Evolutionary conservation across 2,113 vertebrate genomes (phyloP), one percentile per base, ranked within the genome.

Genomic region (Anguilla rostrata): DNA sequence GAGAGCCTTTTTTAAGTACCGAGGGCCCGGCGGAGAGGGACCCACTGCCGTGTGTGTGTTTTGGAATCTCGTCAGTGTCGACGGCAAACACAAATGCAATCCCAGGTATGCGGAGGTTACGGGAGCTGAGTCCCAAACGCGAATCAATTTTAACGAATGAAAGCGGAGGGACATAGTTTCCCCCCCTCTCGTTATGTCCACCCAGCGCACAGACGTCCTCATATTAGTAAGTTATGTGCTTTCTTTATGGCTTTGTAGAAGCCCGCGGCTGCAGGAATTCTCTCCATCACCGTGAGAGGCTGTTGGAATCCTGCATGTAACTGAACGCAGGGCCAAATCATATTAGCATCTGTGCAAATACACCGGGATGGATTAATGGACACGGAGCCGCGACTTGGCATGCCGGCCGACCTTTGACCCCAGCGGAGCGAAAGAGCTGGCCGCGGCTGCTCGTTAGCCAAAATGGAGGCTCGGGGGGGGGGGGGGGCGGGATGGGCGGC

Each of bases 161-260:
- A 93, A 92, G 91, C 94, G 94, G 92, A 94, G 94, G 93, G 88
- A 90, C 90, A 87, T 14, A 86, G 91, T 90, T 91, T 94, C 9
- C 26, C 26, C 26, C 66, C n/a, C n/a, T 22, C 66, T 12, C n/a
- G 9, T 75, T 93, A 90, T 91, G 92, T 93, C 90, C 91, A 29
- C 91, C 91, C 89, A 90, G 89, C 91, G 91, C 91, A 89, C 92
- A 87, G 86, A 85, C 87, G 83, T 92, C 91, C 91, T 90, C 90
- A 90, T 91, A 90, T 93, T 91, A 93, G 93, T 93, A 92, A 91
- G 91, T 91, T 90, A 46, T 87, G 89, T 91, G 91, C 93, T 94
- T 94, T 91, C 90, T 89, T 93, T 93, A 88, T 88, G 89, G 90
- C 91, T 89, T 89, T 89, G 63, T 89, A 90, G 90, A 93, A 94